Conservation (phyloP, 2,113 vertebrate genomes). For the Salvelinus namaycush region DNA sequence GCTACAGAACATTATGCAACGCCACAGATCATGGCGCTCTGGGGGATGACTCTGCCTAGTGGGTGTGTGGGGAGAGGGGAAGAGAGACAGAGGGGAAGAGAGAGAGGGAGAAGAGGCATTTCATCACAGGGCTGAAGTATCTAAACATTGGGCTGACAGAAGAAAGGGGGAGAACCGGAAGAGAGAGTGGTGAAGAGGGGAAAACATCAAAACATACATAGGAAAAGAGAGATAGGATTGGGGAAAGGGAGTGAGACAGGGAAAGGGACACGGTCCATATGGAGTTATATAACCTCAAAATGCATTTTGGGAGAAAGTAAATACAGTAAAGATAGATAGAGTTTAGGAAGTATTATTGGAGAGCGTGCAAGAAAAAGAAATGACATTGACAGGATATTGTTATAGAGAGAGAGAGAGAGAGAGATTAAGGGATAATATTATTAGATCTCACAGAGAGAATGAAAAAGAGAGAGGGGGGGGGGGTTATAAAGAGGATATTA, state of each 20-base stretch:
- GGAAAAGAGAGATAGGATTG: no score
- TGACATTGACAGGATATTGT: no score
- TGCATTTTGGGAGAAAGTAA: no score
- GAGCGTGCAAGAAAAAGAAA: no score
- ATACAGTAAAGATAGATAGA: no score
- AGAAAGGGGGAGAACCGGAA: not conserved
- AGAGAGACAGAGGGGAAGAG: not conserved
- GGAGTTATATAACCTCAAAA: no score
- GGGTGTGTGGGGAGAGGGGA: not conserved
- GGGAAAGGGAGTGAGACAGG: no score
- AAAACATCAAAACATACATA: not conserved
- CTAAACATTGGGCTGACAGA: slow-evolving; percentile 1
- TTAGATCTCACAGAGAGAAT: no score
- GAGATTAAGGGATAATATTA: not conserved
- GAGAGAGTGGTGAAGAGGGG: not conserved
- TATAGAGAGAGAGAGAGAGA: not conserved
- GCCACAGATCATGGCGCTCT: not conserved
- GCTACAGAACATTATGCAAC: no score
- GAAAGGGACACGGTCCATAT: no score
- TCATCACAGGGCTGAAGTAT: not conserved
- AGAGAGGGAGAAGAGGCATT: not conserved
- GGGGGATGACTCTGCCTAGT: not conserved
- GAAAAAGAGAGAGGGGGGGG: not conserved
- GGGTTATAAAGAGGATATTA: not conserved
- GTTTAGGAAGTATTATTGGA: no score